Evolutionary conservation across 2,113 vertebrate genomes (phyloP).

Genomic region (Terrapene triunguis): DNA sequence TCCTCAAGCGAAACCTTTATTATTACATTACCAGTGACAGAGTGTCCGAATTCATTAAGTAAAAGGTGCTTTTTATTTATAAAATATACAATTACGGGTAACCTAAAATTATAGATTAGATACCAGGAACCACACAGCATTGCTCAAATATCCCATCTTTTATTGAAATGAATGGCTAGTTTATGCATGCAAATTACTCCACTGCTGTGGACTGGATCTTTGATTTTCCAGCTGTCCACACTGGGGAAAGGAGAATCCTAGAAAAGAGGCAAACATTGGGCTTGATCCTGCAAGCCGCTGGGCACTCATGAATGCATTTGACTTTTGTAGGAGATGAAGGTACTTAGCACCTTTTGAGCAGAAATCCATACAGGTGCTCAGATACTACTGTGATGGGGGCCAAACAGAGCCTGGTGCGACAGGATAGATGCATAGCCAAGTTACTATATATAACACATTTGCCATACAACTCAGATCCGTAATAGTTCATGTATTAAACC

Average conservation of each 20-base stretch:
- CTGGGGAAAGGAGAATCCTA: not conserved
- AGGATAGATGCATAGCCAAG: not conserved
- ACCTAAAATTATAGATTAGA: slow-evolving; percentile 37
- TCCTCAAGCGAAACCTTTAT: slow-evolving; percentile 61
- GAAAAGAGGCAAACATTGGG: not conserved
- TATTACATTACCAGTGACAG: slow-evolving; percentile 59
- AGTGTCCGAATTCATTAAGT: slow-evolving; percentile 52
- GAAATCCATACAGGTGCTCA: not conserved
- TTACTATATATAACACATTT: not conserved
- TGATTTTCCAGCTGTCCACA: not conserved
- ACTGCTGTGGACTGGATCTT: not conserved
- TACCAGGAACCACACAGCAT: not conserved
- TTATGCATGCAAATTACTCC: not conserved
- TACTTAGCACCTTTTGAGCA: not conserved
- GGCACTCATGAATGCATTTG: not conserved
- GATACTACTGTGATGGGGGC: not conserved
- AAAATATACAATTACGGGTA: slow-evolving; percentile 26
- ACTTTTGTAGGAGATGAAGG: not conserved
- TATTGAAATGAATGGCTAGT: slow-evolving; percentile 6
- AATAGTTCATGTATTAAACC: no score
- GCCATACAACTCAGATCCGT: no score
- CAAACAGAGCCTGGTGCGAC: not conserved
- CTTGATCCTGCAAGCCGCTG: not conserved
- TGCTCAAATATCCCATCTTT: not conserved
- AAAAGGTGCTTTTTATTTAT: slow-evolving; percentile 54